A percentile compares a stretch with the other conserved stretches of the same genome.
phyloP scores from a whole-genome alignment of 2,113 vertebrate genomes.

The Gadus chalcogrammus region DNA sequence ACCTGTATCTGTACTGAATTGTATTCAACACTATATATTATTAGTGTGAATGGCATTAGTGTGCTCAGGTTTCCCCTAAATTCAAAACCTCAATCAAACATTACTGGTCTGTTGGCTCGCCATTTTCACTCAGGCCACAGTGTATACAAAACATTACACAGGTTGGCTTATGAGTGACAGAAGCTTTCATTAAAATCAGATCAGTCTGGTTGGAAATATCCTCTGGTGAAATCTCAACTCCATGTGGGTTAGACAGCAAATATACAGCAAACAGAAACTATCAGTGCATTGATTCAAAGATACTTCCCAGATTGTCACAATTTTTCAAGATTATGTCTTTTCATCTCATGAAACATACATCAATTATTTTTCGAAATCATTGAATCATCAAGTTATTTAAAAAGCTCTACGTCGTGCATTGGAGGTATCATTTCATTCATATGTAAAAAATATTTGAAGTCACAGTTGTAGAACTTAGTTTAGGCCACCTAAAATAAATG shows the following conservation, averaged over 20 bases:
- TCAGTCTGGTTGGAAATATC: conserved; percentile 69
- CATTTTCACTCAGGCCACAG: conserved; percentile 57
- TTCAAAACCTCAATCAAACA: conserved; percentile 50
- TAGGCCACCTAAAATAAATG: conserved; percentile 1
- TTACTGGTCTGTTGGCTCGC: conserved; percentile 51
- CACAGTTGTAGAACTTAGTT: no score
- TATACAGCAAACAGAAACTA: conserved; percentile 50
- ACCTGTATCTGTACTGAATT: no score
- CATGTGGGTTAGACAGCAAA: conserved; percentile 62
- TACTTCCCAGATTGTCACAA: conserved; percentile 36
- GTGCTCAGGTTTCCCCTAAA: not conserved
- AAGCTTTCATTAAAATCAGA: conserved; percentile 73
- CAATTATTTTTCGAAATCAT: not conserved
- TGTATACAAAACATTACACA: conserved; percentile 56
- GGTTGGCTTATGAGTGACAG: conserved; percentile 66
- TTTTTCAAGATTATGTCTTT: conserved; percentile 52
- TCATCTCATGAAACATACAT: not conserved
- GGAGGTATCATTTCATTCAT: not conserved
- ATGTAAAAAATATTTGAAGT: not conserved
- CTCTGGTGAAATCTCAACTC: conserved; percentile 63
- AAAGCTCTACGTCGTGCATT: not conserved
- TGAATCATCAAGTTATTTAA: not conserved
- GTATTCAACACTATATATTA: no score
- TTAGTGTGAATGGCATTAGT: conserved; percentile 15
- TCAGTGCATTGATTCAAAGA: conserved; percentile 56